Evolutionary conservation across 1,140 invertebrate genomes (phyloP).

Genomic region (Diuraphis noxia): DNA sequence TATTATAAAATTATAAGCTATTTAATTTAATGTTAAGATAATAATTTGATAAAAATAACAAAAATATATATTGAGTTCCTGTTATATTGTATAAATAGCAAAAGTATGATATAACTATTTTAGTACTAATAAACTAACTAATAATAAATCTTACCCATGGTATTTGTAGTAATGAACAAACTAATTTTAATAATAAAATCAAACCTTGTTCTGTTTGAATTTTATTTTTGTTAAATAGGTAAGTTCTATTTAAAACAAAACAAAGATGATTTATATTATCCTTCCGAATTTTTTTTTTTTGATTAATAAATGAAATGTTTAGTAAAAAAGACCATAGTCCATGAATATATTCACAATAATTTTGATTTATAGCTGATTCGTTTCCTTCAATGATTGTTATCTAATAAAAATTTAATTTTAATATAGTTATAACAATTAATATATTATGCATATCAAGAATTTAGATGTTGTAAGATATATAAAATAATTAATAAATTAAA

Average conservation of each 20-base stretch:
- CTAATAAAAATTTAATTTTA: not conserved
- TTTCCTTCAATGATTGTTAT: not conserved
- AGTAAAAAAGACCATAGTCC: constrained; percentile 15
- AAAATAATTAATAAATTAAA: not conserved
- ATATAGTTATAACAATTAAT: not conserved
- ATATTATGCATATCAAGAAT: not conserved
- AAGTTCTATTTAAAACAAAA: constrained; percentile 7
- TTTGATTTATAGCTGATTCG: not conserved
- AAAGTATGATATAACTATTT: not conserved
- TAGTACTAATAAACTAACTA: not conserved
- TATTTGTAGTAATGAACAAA: constrained; percentile 1
- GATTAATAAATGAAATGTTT: not conserved
- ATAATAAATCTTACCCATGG: constrained; percentile 28
- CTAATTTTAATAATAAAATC: constrained; percentile 11
- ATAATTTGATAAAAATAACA: too few species aligned
- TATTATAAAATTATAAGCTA: too few species aligned
- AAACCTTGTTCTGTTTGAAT: not conserved
- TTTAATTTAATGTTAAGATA: too few species aligned
- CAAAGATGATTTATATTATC: not conserved
- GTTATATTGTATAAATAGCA: not conserved
- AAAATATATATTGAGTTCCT: not conserved
- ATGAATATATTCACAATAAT: not conserved
- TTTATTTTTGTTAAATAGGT: not conserved
- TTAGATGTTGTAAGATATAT: not conserved
- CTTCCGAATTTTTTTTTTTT: constrained; percentile 23